Conservation (phyloP, 2,888 invertebrate genomes). For the Metopia argyrocephala region DNA sequence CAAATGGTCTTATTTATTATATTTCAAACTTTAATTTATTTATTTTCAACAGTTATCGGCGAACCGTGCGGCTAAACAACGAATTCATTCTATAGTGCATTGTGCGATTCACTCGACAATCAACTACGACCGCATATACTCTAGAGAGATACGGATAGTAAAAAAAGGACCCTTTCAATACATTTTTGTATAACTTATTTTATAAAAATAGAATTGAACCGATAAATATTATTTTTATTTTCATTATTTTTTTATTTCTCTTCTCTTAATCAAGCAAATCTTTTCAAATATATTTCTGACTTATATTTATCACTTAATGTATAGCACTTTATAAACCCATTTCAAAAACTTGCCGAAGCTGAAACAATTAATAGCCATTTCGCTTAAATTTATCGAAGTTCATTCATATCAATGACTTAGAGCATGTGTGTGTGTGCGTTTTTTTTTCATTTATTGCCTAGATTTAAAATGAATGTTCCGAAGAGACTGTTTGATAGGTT, state of each 20-base stretch:
- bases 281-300: neutral
- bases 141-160: no score
- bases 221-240: constrained; percentile 36
- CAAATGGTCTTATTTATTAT: no score
- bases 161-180: neutral
- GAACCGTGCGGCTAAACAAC: no score
- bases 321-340: constrained; percentile 56
- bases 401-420: constrained; percentile 14
- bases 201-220: neutral
- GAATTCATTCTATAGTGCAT: no score
- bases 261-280: neutral
- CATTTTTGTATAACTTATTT: neutral
- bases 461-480: neutral
- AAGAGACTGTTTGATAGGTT: neutral
- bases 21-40: no score
- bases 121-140: no score
- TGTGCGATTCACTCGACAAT: no score
- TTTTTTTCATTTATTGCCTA: neutral
- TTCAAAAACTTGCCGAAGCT: constrained; percentile 70
- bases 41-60: no score
- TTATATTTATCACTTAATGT: neutral
- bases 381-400: constrained; percentile 68
- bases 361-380: constrained; percentile 71
- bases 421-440: constrained; percentile 18
- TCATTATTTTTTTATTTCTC: constrained; percentile 2